Evolutionary conservation across 1,140 invertebrate species (phyloP), one percentile per base, ranked within the genome.

Genomic region (Polypedilum pembai): DNA sequence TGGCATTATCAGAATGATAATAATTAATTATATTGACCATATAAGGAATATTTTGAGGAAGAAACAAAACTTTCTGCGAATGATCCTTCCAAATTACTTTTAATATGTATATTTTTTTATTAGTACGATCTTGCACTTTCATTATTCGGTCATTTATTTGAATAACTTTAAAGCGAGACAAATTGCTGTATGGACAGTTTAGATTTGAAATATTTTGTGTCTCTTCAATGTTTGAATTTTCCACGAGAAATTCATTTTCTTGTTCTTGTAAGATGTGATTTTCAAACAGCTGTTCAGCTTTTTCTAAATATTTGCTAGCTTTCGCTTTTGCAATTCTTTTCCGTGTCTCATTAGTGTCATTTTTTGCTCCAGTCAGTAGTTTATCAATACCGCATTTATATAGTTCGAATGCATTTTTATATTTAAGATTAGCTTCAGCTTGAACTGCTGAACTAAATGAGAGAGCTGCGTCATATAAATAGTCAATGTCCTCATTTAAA

Each of bases 151-250:
- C 79, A 21, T 84, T 77, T 33, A 85, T 77, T 76, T 80, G 78
- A 15, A 84, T 65, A n/a, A 84, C 84, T 79, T 85, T 85, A 76
- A 83, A 85, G 77, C 82, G 83, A 41, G 83, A 83, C 75, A 85
- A 76, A 74, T 85, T 78, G 74, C 82, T 82, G 79, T 79, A 82
- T 7, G 74, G 74, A 20, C 40, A 15, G 7, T 73, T 40, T 41
- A 41, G 7, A 18, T 5, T 18, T 40, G 24, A 20, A 10, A 40
- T 24, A 40, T 10, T 73, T 20, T 17, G 40, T 20, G 17, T 45
- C 7, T 20, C 73, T 45, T 73, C 40, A n/a, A 20, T n/a, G 3
- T 41, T 15, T 41, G 21, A n/a, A 41, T 18, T 41, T 7, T 17
- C 20, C 4, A 18, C 10, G 12, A 18, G 41, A 33, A 21, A 17